Evolutionary conservation across 1,140 invertebrate species (phyloP), one percentile per base, ranked within the genome.

Genomic region (Philotrypesis tridentata): DNA sequence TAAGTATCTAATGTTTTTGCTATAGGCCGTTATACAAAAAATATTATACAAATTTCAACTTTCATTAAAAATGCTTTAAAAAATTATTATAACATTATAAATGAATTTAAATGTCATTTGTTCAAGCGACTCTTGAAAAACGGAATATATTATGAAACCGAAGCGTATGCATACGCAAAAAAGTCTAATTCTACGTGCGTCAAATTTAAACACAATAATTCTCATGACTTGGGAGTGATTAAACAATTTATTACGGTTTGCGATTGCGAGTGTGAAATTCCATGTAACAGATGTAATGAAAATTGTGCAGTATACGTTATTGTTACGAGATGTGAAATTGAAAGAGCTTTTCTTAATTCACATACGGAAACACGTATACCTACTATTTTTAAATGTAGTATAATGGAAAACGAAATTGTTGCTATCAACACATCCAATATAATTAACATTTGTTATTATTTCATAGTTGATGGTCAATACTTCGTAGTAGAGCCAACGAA

Each of bases 401-500:
- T 1, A n/a, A 67, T 67, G 3, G 25, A 67, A 0, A 29, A 67
- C 29, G 27, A 67, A 2, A 29, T 27, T 27, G 3, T 67, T 23
- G 63, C 63, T 27, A 25, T 67, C 5, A 12, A 29, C 11, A 29
- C 14, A 6, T 29, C 11, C 27, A 67, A 29, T n/a, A 67, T 67
- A 67, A 21, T 67, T 25, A 67, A 67, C 29, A n/a, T 67, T 27
- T 67, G 63, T 29, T 67, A 67, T 29, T 67, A 67, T 67, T 25
- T 29, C 29, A 67, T 23, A 27, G 63, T 67, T 6, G 6, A 67
- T 67, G 11, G 29, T 14, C 11, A 67, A 1, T 9, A 27, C 23
- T 67, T 23, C 11, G 21, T 67, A 23, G 27, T 67, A 12, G 23
- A 67, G 7, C 63, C 21, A 67, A 67, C 25, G 3, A 67, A 67